Evolutionary conservation across 64 coral and sea anemone species (phyloP), one percentile per base, ranked within the genome.

Genomic region (Stylophora pistillata): DNA sequence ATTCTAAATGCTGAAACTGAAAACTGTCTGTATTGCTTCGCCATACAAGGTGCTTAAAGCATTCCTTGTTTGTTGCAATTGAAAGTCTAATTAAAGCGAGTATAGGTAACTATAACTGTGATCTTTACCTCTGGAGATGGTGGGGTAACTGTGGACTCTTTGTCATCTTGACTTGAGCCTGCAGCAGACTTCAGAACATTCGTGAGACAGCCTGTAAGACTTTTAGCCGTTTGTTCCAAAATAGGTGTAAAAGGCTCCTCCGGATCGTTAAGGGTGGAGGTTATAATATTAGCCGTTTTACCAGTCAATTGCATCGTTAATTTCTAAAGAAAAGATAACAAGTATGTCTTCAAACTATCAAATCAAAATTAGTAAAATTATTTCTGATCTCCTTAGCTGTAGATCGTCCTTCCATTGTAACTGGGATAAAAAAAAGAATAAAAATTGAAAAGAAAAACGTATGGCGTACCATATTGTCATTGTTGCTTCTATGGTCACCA

Each of bases 241-340:
- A 47, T 58, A 10, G 79, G 31, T 13, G 79, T 63, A 0, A 82
- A 65, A 34, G 79, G 79, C 59, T 82, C 79, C 20, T 82, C 79
- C 2, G 56, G 56, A 14, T 82, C 79, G 9, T 66, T 66, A 2
- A 82, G 20, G 12, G 29, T 17, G 47, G 62, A 27, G 2, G 13
- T 11, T 20, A 81, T 15, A 11, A 17, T 33, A 4, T 64, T 82
- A 65, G 59, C n/a, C 0, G 59, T 60, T 6, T 30, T 66, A 13
- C 65, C 79, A 13, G 79, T n/a, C 79, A 82, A 65, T 47, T 82
- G 16, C 21, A 82, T n/a, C 5, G 60, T 60, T 52, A 32, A 11
- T 21, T 82, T 31, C 79, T 82, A 52, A 15, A 20, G 33, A 61
- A 18, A 41, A 47, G 2, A 15, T 9, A 20, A 15, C 37, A 1